Evolutionary conservation across 2,113 vertebrate species (phyloP).

Genomic region (Charina bottae): DNA sequence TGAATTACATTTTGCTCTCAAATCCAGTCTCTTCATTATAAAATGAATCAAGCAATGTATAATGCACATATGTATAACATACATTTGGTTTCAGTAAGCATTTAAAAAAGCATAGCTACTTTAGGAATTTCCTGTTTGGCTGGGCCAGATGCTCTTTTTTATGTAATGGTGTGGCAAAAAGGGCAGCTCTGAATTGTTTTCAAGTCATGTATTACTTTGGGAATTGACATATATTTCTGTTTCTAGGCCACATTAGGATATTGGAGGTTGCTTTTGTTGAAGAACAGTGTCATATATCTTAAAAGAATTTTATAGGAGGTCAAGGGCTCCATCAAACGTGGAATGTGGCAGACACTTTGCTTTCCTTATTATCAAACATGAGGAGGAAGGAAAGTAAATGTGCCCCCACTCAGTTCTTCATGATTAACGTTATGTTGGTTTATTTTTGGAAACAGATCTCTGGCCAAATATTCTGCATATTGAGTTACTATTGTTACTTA

Average conservation of each 20-base stretch:
- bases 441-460: background rate
- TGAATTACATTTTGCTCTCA: background rate
- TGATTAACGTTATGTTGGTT: background rate
- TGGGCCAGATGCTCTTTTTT: accelerated
- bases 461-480: background rate
- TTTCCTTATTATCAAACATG: background rate
- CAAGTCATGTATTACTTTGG: background rate
- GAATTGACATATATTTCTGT: background rate
- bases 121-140: background rate
- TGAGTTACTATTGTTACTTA: background rate
- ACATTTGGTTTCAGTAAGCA: background rate
- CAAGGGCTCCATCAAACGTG: background rate
- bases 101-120: background rate
- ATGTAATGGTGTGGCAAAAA: background rate
- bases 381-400: background rate
- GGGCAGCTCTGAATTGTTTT: background rate
- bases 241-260: background rate
- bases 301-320: background rate
- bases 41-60: background rate
- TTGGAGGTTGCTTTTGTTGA: background rate
- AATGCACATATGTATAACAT: background rate
- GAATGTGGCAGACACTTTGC: background rate
- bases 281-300: background rate
- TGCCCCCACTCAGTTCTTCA: too few relatives aligned
- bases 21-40: background rate